A percentile compares a stretch with the other conserved stretches of the same genome.
phyloP scores from a whole-genome alignment of 1,140 invertebrate genomes.

The Atta cephalotes region DNA sequence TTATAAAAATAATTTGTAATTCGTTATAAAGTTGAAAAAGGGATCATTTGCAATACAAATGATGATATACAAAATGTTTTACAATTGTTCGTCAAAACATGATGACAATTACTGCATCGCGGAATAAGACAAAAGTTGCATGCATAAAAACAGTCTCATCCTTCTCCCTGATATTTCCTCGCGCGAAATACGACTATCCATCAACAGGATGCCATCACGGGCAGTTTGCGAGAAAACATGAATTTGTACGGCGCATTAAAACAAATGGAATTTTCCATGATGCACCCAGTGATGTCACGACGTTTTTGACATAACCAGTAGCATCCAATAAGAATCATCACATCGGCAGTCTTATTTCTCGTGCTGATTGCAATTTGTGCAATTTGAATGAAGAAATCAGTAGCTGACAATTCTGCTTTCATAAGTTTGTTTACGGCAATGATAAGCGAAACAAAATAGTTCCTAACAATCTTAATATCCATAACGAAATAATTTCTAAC shows the following conservation, averaged over 20 bases:
- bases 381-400: not conserved
- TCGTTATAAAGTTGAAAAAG: not conserved
- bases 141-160: conserved; percentile 10
- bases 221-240: conserved; percentile 41
- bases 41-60: not conserved
- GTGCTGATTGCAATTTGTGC: conserved; percentile 17
- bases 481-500: not conserved
- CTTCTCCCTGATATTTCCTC: not conserved
- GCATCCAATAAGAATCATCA: not conserved
- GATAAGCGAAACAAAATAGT: not conserved
- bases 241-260: conserved; percentile 51
- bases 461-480: not conserved
- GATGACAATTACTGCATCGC: not conserved
- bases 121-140: not conserved
- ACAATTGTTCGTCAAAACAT: not conserved
- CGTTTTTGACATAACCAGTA: conserved; percentile 4
- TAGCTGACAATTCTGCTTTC: not conserved
- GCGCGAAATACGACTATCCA: not conserved
- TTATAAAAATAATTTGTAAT: not conserved
- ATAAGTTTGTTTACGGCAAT: not conserved
- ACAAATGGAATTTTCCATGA: conserved; percentile 61
- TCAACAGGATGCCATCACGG: conserved; percentile 4
- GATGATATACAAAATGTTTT: not conserved
- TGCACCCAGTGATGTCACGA: not conserved
- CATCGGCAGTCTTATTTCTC: not conserved